Percentiles rank a stretch among this genome's conserved stretches.
Evolutionary conservation across 2,113 vertebrate species (phyloP).

Genomic region (Pungitius pungitius): DNA sequence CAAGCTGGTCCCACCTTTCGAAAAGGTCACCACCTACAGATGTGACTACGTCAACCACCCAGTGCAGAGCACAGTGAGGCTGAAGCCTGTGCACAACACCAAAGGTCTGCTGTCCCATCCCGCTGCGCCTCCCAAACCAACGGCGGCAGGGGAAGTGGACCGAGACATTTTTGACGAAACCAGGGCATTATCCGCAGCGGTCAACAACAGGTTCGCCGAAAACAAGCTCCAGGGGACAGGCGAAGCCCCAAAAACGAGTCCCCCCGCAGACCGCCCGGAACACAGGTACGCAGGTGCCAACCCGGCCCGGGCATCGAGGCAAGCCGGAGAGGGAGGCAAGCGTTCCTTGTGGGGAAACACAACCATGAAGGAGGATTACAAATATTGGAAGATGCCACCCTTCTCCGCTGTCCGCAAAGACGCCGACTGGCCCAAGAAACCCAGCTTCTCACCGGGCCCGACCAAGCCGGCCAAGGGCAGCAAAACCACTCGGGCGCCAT

Average conservation of each 20-base stretch:
- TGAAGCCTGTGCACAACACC: conserved; percentile 50
- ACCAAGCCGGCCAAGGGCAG: conserved; percentile 34
- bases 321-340: neutral
- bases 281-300: conserved; percentile 47
- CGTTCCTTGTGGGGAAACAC: conserved; percentile 58
- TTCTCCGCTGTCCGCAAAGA: conserved; percentile 28
- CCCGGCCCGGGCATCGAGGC: conserved; percentile 16
- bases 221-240: conserved; percentile 23
- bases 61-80: conserved; percentile 45
- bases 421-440: conserved; percentile 39
- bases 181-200: conserved; percentile 72
- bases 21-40: conserved; percentile 76
- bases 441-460: conserved; percentile 23
- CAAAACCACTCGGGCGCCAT: conserved; percentile 47
- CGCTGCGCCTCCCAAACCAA: conserved; percentile 53
- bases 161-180: conserved; percentile 41
- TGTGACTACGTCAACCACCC: conserved; percentile 68
- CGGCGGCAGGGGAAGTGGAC: neutral
- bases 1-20: conserved; percentile 39
- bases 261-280: conserved; percentile 55
- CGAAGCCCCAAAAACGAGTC: conserved; percentile 27
- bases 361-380: conserved; percentile 74
- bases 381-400: conserved; percentile 51
- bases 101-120: conserved; percentile 39
- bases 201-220: conserved; percentile 68